phyloP scores from a whole-genome alignment of 2,113 vertebrate species.

The Dicaeum eximium region DNA sequence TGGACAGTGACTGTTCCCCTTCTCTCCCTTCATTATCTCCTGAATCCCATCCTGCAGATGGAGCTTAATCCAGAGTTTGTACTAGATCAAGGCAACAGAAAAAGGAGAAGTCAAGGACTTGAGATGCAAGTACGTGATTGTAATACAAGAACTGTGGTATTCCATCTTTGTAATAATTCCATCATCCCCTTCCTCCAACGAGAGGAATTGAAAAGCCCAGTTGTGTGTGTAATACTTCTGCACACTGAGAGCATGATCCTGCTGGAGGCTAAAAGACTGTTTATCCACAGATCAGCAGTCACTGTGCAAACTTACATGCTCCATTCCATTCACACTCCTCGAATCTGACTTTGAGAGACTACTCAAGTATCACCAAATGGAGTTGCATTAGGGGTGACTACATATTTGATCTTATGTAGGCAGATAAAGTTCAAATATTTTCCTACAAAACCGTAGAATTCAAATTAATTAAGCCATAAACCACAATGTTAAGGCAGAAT shows the following conservation, averaged over 20 bases:
- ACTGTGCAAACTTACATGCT: conserved; percentile 11
- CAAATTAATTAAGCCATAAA: not conserved
- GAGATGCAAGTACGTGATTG: not conserved
- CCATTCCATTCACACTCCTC: not conserved
- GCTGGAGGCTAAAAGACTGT: conserved; percentile 41
- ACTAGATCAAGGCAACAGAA: not conserved
- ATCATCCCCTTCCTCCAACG: not conserved
- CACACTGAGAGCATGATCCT: conserved; percentile 45
- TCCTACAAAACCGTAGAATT: not conserved
- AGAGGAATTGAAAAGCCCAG: conserved; percentile 44
- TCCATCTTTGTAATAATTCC: not conserved
- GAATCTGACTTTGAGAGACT: not conserved
- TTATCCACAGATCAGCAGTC: conserved; percentile 53
- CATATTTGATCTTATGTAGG: not conserved
- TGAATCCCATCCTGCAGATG: not conserved
- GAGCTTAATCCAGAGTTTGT: not conserved
- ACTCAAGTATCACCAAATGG: not conserved
- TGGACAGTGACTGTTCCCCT: fast-evolving
- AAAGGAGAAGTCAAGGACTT: not conserved
- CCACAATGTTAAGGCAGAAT: not conserved
- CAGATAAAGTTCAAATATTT: not conserved
- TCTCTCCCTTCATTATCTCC: not conserved
- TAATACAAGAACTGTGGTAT: not conserved
- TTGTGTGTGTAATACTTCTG: conserved; percentile 57
- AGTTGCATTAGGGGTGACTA: not conserved